Percentiles rank a stretch among this genome's conserved stretches.
Conservation (phyloP, 2,797 vertebrate species). For the Sarcophilus harrisii region DNA sequence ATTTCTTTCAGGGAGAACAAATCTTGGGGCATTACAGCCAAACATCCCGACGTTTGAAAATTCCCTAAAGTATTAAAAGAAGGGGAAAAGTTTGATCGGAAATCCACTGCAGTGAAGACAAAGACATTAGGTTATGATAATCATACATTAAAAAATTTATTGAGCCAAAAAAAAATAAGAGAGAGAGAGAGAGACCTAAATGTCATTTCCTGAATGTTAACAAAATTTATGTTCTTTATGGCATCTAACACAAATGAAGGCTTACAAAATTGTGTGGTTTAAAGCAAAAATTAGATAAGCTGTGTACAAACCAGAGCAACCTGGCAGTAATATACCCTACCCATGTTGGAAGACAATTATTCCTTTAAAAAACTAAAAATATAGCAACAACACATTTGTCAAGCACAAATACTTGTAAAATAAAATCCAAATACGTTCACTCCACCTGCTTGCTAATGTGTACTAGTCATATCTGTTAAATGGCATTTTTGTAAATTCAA, state of each 20-base stretch:
- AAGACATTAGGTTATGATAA: slow-evolving; percentile 99
- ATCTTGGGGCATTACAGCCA: slow-evolving; percentile 99
- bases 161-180: slow-evolving; percentile 89
- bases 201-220: slow-evolving; percentile 93
- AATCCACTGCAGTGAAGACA: slow-evolving; percentile 99
- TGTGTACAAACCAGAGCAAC: slow-evolving; percentile 89
- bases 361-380: slow-evolving; percentile 63
- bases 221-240: slow-evolving; percentile 85
- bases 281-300: slow-evolving; percentile 85
- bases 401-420: slow-evolving; percentile 89
- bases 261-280: slow-evolving; percentile 87
- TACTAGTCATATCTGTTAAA: slow-evolving; percentile 89
- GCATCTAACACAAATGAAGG: slow-evolving; percentile 84
- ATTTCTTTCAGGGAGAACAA: slow-evolving; percentile 99
- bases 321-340: slow-evolving; percentile 86
- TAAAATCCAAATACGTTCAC: slow-evolving; percentile 85
- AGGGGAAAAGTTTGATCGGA: slow-evolving; percentile 99
- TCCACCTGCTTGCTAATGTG: slow-evolving; percentile 92
- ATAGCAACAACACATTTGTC: slow-evolving; percentile 84
- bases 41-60: slow-evolving; percentile 99
- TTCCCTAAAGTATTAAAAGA: slow-evolving; percentile 99
- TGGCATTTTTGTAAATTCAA: slow-evolving; percentile 92
- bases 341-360: slow-evolving; percentile 83
- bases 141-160: slow-evolving; percentile 92
- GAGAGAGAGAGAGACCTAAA: slow-evolving; percentile 85